Evolutionary conservation across 2,888 invertebrate species (phyloP).

Genomic region (Synanthedon andrenaeformis): DNA sequence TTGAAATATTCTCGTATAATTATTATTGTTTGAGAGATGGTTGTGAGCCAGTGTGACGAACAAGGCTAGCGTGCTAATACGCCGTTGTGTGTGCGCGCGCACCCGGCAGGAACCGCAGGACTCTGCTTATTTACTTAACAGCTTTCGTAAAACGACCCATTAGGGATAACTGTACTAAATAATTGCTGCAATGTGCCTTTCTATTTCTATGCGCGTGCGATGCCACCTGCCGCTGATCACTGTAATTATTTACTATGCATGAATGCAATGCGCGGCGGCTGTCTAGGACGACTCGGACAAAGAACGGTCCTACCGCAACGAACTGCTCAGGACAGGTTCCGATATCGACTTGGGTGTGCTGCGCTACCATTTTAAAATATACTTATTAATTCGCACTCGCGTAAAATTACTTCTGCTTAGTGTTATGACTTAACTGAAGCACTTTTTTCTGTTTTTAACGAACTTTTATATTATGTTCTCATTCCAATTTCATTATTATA

Average conservation of each 20-base stretch:
- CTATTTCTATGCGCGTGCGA: slow-evolving; percentile 68
- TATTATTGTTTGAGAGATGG: too few relatives aligned
- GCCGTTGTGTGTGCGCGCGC: slow-evolving; percentile 21
- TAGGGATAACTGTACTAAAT: slow-evolving; percentile 69
- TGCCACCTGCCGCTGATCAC: slow-evolving; percentile 65
- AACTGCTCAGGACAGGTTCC: slow-evolving; percentile 38
- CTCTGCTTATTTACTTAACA: slow-evolving; percentile 67
- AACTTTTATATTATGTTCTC: background rate
- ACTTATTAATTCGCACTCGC: slow-evolving; percentile 48
- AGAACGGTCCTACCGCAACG: slow-evolving; percentile 49
- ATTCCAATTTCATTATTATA: slow-evolving; percentile 5
- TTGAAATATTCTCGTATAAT: background rate
- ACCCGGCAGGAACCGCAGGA: slow-evolving; percentile 56
- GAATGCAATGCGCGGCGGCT: slow-evolving; percentile 54
- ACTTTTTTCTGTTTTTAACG: slow-evolving; percentile 4
- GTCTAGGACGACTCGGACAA: slow-evolving; percentile 64
- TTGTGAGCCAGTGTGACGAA: background rate
- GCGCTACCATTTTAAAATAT: slow-evolving; percentile 46
- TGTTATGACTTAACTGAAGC: slow-evolving; percentile 22
- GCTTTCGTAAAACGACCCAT: slow-evolving; percentile 68
- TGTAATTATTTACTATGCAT: slow-evolving; percentile 70
- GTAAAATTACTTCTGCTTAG: slow-evolving; percentile 27
- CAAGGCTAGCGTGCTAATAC: slow-evolving; percentile 11
- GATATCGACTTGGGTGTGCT: slow-evolving; percentile 54
- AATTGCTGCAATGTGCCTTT: slow-evolving; percentile 71